A percentile compares a stretch with the other conserved stretches of the same genome.
phyloP scores from a whole-genome alignment of 1,140 invertebrate species.

The Drosophila azteca region DNA sequence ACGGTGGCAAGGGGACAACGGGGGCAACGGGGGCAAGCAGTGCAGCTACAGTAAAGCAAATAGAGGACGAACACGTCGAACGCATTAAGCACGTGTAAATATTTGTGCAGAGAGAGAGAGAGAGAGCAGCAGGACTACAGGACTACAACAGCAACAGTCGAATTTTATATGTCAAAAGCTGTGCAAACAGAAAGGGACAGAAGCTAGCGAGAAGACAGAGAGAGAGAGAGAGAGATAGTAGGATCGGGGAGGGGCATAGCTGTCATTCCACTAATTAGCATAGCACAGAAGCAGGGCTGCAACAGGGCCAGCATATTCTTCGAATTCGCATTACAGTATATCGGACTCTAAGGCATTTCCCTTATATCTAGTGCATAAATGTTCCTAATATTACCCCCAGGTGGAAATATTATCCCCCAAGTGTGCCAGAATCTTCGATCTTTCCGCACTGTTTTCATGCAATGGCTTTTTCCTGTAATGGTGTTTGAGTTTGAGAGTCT shows the following conservation, averaged over 20 bases:
- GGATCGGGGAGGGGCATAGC: no score
- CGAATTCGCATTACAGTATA: no score
- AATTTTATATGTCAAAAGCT: constrained; percentile 67
- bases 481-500: constrained; percentile 2
- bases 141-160: background rate
- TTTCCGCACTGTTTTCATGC: constrained; percentile 3
- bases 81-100: constrained; percentile 80
- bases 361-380: no score
- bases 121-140: constrained; percentile 31
- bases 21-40: constrained; percentile 7
- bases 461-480: background rate
- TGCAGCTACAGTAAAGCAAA: constrained; percentile 53
- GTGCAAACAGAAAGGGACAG: constrained; percentile 40
- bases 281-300: background rate
- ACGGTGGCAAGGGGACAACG: constrained; percentile 3
- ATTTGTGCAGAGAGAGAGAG: constrained; percentile 52
- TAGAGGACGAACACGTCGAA: constrained; percentile 72
- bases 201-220: background rate
- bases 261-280: constrained; percentile 33
- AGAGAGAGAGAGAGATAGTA: no score
- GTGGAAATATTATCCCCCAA: no score
- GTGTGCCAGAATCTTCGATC: no score
- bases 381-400: no score
- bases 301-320: no score
- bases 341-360: no score